Conservation (phyloP, 2,888 invertebrate species). For the Troglohyphantes excavatus region DNA sequence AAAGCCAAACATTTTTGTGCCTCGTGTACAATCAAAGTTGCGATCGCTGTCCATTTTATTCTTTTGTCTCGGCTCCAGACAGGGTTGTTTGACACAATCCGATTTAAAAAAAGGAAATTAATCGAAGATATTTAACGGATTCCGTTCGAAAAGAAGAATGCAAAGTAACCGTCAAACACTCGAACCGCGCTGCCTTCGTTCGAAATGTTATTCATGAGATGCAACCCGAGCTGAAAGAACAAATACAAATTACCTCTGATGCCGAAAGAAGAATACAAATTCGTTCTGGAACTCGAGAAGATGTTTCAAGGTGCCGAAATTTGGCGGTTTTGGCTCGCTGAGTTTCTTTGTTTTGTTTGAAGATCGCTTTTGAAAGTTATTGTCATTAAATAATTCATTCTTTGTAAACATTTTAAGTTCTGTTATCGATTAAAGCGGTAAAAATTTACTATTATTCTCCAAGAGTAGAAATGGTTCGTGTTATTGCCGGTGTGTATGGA, state of each 20-base stretch:
- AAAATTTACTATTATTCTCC: too few relatives aligned
- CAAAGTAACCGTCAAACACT: conserved; percentile 12
- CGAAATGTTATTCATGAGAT: conserved; percentile 46
- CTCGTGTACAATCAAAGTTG: too few relatives aligned
- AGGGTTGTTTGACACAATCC: too few relatives aligned
- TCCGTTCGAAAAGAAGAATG: background rate
- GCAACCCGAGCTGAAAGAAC: conserved; percentile 27
- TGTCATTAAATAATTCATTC: background rate
- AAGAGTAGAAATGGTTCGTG: too few relatives aligned
- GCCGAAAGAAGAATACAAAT: conserved; percentile 1
- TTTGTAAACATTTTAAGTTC: too few relatives aligned
- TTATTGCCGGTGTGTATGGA: too few relatives aligned
- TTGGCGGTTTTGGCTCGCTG: conserved; percentile 4
- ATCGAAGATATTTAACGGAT: too few relatives aligned
- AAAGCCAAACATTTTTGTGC: too few relatives aligned
- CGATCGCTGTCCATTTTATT: too few relatives aligned
- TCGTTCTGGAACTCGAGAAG: conserved; percentile 22
- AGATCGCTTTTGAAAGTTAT: background rate
- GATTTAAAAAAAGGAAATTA: too few relatives aligned
- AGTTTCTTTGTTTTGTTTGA: background rate
- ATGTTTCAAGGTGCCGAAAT: conserved; percentile 22
- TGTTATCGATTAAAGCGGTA: too few relatives aligned
- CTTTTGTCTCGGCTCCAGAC: too few relatives aligned
- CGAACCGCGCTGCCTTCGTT: conserved; percentile 11
- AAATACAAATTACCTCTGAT: conserved; percentile 35